Conservation (phyloP, 2,888 invertebrate species). For the Nasonia oneida region DNA sequence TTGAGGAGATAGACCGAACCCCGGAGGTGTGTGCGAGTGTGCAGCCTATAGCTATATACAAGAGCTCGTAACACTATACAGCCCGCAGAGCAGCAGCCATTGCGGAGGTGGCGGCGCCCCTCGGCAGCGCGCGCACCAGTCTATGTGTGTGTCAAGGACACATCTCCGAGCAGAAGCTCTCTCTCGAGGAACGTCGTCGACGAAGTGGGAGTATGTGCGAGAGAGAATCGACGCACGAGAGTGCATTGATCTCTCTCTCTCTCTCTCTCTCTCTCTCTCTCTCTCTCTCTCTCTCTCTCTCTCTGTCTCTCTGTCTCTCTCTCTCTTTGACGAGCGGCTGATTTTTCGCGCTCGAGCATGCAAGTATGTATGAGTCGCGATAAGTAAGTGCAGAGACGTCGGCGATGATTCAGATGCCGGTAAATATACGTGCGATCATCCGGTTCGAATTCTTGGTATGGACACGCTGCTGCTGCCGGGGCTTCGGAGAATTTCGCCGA, state of each 20-base stretch:
- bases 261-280: no score
- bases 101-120: constrained; percentile 5
- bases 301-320: constrained; percentile 69
- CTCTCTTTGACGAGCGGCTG: no score
- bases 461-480: not conserved
- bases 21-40: not conserved
- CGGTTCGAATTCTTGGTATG: constrained; percentile 21
- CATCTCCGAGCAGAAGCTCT: not conserved
- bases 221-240: no score
- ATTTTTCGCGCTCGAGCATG: not conserved
- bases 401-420: constrained; percentile 19
- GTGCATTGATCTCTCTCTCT: no score
- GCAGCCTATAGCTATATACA: not conserved
- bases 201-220: no score
- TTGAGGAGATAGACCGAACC: not conserved
- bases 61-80: not conserved
- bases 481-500: not conserved
- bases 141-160: constrained; percentile 38
- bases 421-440: constrained; percentile 3
- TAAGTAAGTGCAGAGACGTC: not conserved
- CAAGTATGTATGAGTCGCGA: not conserved
- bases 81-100: not conserved
- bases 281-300: constrained; percentile 7
- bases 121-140: constrained; percentile 10
- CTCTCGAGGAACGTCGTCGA: not conserved